Base-by-base conservation (phyloP, 2,888 invertebrate species). In the Cataglyphis albicans region DNA sequence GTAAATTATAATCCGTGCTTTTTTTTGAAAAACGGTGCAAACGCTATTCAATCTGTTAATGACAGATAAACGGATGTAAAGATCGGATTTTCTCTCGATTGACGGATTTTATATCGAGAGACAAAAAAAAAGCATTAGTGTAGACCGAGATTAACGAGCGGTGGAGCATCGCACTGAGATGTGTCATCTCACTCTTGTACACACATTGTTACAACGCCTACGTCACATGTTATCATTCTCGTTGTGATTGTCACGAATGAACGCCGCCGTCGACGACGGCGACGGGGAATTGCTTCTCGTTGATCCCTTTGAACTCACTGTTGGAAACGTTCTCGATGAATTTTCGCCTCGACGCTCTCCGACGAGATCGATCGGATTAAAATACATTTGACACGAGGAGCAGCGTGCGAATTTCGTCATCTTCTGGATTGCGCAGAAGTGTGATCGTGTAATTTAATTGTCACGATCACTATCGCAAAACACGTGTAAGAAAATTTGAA, bases 161-260 rank as follows among this genome's bases (percentile, higher is more conserved):
- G 25, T 12, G 61, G 25, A 44, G 78, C 59, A 80, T 80, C 72
- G 78, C 78, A 72, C 59, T 78, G 78, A 59, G 78, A 70, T 68
- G 55, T 76, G 68, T 76, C 76, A 68, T 68, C 57, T 55, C 29
- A 68, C 38, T n/a, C 25, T 15, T 44, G 41, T 76, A 55, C 29
- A 55, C 68, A 57, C n/a, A n/a, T 76, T 68, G 57, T 68, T 41
- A 38, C 25, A 29, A 76, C 35, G n/a, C 32, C n/a, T 35, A 15
- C 32, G 12, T 38, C 76, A 76, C 38, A 15, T 55, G n/a, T 52
- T 78, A 32, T 57, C 32, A 59, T 44, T 61, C 35, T 72, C 44
- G 59, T 59, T 59, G 72, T 72, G 78, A 72, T 70, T 35, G 29
- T 35, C 59, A 48, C 35, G 72, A 76, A 48, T 29, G 15, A 18